Percentiles rank a stretch among this genome's conserved stretches.
Conservation (phyloP, 2,888 invertebrate species). For the Spodoptera picta region DNA sequence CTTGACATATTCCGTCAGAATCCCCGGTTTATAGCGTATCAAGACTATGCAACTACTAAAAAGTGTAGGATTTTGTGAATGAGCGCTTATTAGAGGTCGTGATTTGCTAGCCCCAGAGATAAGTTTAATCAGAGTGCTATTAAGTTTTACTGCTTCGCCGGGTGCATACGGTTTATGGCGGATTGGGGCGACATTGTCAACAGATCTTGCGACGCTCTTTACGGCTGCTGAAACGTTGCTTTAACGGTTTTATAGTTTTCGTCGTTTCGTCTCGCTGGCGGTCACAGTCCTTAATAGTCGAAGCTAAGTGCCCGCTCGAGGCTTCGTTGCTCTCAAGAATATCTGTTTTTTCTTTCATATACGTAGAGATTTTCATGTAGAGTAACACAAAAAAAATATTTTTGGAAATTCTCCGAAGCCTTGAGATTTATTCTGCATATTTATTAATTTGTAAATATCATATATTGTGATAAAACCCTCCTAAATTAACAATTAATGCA, state of each 20-base stretch:
- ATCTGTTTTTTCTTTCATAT: slow-evolving; percentile 81
- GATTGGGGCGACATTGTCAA: slow-evolving; percentile 87
- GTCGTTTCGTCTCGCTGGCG: slow-evolving; percentile 86
- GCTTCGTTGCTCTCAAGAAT: slow-evolving; percentile 81
- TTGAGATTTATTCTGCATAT: too few species aligned
- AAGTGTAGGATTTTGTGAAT: slow-evolving; percentile 63
- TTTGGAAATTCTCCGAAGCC: slow-evolving; percentile 11
- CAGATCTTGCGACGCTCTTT: slow-evolving; percentile 88
- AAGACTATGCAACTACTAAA: slow-evolving; percentile 63
- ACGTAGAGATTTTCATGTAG: slow-evolving; percentile 84
- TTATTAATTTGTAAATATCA: too few species aligned
- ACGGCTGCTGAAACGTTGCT: slow-evolving; percentile 88
- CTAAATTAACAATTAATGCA: too few species aligned
- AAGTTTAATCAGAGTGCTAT: slow-evolving; percentile 88
- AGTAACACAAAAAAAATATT: slow-evolving; percentile 69
- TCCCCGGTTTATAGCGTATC: slow-evolving; percentile 63
- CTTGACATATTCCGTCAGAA: slow-evolving; percentile 62
- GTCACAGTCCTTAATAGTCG: slow-evolving; percentile 86
- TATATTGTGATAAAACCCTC: too few species aligned
- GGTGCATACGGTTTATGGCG: slow-evolving; percentile 88
- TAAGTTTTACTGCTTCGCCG: slow-evolving; percentile 85
- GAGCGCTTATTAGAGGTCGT: slow-evolving; percentile 78
- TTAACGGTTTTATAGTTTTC: slow-evolving; percentile 89
- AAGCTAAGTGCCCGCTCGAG: slow-evolving; percentile 87
- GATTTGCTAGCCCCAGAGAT: slow-evolving; percentile 80